These are phyloP conservation scores for Monochamus saltuarius DNA, from an alignment of 1,140 invertebrate genomes.

Conservation along the genomic window DNA sequence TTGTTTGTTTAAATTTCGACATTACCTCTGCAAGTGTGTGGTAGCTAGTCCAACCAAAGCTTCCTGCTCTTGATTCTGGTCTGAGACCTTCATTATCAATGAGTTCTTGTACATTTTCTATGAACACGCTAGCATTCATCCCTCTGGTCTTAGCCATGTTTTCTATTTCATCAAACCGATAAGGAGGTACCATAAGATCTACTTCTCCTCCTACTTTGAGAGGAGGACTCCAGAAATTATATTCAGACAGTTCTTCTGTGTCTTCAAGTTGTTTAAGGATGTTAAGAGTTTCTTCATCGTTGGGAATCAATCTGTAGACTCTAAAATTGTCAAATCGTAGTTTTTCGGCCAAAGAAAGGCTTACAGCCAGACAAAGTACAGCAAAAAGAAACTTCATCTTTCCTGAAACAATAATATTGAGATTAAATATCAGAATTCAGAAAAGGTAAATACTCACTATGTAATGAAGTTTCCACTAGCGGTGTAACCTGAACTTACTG, in stretches of 20 bases:
- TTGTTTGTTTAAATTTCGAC: neutral
- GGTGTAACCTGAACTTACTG: too few relatives aligned
- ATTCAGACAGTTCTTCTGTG: constrained; percentile 20
- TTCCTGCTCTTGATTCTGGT: neutral
- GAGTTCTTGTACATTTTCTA: constrained; percentile 48
- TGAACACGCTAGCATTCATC: constrained; percentile 40
- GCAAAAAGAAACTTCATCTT: too few relatives aligned
- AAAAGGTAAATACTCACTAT: too few relatives aligned
- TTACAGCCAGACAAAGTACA: too few relatives aligned
- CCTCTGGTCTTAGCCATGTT: constrained; percentile 9
- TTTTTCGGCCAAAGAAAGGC: constrained; percentile 15
- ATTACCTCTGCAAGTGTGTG: constrained; percentile 28
- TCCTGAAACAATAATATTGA: too few relatives aligned
- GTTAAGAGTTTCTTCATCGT: constrained; percentile 25
- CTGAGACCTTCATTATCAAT: constrained; percentile 35
- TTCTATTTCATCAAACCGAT: constrained; percentile 35
- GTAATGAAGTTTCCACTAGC: too few relatives aligned
- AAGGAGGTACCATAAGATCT: constrained; percentile 49
- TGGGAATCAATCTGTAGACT: constrained; percentile 36
- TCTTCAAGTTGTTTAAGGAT: constrained; percentile 26
- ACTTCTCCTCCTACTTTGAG: constrained; percentile 26
- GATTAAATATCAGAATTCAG: too few relatives aligned
- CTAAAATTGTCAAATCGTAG: constrained; percentile 36
- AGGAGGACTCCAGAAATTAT: constrained; percentile 35
- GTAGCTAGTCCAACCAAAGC: constrained; percentile 27